These are phyloP conservation scores for Chaetophractus vellerosus DNA, from an alignment of 2,797 vertebrate species.

Conservation along the genomic window DNA sequence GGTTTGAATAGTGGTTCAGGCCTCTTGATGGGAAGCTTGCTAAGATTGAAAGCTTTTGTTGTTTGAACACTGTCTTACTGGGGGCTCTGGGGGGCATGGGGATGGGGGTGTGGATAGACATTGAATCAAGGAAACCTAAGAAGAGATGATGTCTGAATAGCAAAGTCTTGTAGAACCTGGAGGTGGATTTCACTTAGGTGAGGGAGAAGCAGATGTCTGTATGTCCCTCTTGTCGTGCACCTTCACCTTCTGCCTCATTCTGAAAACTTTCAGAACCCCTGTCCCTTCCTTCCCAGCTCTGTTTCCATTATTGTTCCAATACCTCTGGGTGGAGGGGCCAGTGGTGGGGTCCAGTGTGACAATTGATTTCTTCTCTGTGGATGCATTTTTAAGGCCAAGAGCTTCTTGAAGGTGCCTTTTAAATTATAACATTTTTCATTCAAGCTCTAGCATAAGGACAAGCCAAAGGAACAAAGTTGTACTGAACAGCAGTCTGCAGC, in stretches of 20 bases:
- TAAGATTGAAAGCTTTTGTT: neutral
- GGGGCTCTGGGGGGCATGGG: neutral
- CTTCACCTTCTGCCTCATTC: neutral
- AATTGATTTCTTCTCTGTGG: neutral
- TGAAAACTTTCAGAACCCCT: too few species aligned
- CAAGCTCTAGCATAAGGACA: neutral
- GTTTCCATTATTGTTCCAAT: neutral
- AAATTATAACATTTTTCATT: neutral
- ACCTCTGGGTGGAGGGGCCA: rapidly evolving
- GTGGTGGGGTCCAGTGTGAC: rapidly evolving
- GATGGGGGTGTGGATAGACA: neutral
- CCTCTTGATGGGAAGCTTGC: neutral
- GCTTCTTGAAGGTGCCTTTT: neutral
- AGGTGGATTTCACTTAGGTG: neutral
- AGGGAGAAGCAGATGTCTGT: neutral
- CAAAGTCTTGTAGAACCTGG: neutral
- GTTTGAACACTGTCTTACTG: neutral
- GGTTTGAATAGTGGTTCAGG: neutral
- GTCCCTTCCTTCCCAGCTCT: too few species aligned
- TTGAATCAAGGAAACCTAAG: neutral
- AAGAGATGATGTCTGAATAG: neutral
- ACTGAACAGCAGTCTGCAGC: neutral
- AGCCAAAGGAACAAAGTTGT: neutral
- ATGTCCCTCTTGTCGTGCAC: rapidly evolving
- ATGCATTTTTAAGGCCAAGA: neutral